Percentiles rank a stretch among this genome's conserved stretches.
Conservation (phyloP, 2,797 vertebrate species). For the Amblyraja radiata region DNA sequence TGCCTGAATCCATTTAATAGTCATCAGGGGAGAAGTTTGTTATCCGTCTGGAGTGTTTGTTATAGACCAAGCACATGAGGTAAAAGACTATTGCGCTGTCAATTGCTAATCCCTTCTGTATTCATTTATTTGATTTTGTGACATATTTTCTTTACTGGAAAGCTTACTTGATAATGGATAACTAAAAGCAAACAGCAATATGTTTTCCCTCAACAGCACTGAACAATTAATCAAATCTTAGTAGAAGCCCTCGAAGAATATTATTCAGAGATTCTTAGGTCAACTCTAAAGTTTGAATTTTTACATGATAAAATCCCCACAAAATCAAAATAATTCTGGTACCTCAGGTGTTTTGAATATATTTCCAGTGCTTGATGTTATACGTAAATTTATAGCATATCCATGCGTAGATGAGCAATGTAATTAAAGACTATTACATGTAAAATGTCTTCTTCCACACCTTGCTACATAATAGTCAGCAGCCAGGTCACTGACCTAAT, state of each 20-base stretch:
- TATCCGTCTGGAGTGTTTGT: neutral
- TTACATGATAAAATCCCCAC: neutral
- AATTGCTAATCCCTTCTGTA: neutral
- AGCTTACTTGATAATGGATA: neutral
- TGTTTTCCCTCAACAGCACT: neutral
- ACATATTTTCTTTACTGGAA: slow-evolving; percentile 1
- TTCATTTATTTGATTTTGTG: neutral
- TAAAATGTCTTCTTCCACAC: neutral
- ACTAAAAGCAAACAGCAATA: neutral
- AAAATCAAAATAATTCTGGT: neutral
- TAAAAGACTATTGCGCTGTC: slow-evolving; percentile 8
- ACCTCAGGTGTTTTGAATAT: neutral
- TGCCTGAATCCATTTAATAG: slow-evolving; percentile 13
- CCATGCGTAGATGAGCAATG: neutral
- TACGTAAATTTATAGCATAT: neutral
- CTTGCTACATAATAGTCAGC: neutral
- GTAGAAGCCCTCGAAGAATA: neutral
- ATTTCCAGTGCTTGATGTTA: neutral
- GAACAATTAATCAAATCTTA: neutral
- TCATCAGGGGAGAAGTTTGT: slow-evolving; percentile 1
- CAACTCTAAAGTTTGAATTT: neutral
- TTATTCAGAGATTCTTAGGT: neutral
- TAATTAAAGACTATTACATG: neutral
- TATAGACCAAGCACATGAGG: neutral
- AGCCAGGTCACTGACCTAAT: neutral